phyloP scores from a whole-genome alignment of 2,888 invertebrate genomes.

The Napeogenes sylphis region DNA sequence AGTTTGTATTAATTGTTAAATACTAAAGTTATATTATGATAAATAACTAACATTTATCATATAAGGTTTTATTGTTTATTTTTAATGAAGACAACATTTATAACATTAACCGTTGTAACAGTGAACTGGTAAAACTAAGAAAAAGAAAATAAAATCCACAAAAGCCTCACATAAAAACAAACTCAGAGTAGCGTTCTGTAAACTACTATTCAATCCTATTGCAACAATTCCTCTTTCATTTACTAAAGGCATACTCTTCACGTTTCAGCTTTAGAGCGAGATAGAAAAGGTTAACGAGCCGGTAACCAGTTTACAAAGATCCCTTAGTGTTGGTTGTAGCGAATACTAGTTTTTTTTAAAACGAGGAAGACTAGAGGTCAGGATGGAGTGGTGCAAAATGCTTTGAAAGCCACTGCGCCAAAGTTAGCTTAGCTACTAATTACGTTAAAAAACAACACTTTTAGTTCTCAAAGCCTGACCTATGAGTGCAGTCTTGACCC shows the following conservation, averaged over 20 bases:
- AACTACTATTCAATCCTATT: conserved; percentile 18
- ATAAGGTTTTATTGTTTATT: background rate
- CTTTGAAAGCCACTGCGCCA: conserved; percentile 32
- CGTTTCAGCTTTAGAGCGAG: conserved; percentile 17
- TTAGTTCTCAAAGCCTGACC: conserved; percentile 29
- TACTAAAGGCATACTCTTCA: conserved; percentile 18
- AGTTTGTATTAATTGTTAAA: too few relatives aligned
- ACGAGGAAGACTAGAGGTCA: conserved; percentile 25
- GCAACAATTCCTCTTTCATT: conserved; percentile 23
- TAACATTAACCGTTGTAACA: conserved; percentile 1
- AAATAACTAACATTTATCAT: too few relatives aligned
- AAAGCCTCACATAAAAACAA: conserved; percentile 16
- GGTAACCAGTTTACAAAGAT: conserved; percentile 17
- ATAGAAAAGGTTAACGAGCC: conserved; percentile 24
- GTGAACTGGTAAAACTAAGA: background rate
- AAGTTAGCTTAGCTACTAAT: conserved; percentile 61
- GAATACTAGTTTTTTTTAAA: conserved; percentile 12
- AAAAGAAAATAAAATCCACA: conserved; percentile 15
- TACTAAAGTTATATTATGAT: too few relatives aligned
- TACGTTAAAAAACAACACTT: conserved; percentile 67
- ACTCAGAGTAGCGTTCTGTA: conserved; percentile 16
- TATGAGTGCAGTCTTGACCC: conserved; percentile 26
- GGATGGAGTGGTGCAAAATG: conserved; percentile 32
- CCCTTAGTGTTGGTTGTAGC: conserved; percentile 9
- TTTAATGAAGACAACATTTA: background rate